Evolutionary conservation across 2,113 vertebrate genomes (phyloP).

Genomic region (Ceyx margarethae): DNA sequence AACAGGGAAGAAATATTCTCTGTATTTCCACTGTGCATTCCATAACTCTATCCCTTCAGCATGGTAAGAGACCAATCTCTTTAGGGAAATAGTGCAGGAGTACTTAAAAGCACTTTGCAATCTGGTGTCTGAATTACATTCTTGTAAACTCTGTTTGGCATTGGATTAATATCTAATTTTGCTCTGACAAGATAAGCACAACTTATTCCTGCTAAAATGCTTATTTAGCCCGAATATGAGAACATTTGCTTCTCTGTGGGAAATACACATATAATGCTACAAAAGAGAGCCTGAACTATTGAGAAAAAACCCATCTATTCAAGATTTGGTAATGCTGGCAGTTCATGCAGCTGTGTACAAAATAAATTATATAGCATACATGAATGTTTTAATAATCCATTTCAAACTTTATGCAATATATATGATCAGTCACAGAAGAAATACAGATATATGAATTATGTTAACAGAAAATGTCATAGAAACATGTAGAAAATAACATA

Average conservation of each 20-base stretch:
- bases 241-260: conserved; percentile 22
- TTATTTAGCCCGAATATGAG: conserved; percentile 47
- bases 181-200: conserved; percentile 64
- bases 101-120: conserved; percentile 46
- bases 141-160: conserved; percentile 47
- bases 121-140: conserved; percentile 51
- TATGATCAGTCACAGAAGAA: background rate
- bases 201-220: conserved; percentile 47
- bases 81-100: conserved; percentile 19
- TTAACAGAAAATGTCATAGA: background rate
- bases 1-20: conserved; percentile 43
- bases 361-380: background rate
- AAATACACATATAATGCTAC: background rate
- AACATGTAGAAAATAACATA: background rate
- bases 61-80: background rate
- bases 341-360: background rate
- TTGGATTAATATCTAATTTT: conserved; percentile 68
- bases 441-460: background rate
- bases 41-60: background rate
- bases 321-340: background rate
- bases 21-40: background rate
- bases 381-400: conserved; percentile 14
- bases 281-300: background rate
- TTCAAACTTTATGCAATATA: conserved; percentile 13
- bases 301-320: background rate